Conservation (phyloP, 2,113 vertebrate genomes). For the Petroica traversi region DNA sequence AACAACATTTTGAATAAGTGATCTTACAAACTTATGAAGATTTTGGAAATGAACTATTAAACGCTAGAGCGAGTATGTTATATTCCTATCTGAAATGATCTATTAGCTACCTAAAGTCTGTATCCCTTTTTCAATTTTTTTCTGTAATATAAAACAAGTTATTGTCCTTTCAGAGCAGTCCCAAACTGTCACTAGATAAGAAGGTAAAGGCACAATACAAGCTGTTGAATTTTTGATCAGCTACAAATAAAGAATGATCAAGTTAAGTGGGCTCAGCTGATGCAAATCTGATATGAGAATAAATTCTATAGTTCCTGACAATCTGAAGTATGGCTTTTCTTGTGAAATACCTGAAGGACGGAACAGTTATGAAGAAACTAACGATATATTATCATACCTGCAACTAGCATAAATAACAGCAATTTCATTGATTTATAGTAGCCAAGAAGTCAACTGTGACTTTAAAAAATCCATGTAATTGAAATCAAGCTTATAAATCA, state of each 20-base stretch:
- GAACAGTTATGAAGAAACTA: background rate
- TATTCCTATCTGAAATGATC: background rate
- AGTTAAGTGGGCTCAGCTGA: background rate
- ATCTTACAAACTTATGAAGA: background rate
- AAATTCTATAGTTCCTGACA: background rate
- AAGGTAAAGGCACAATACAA: background rate
- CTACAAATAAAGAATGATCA: background rate
- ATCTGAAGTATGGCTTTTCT: background rate
- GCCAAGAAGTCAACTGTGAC: background rate
- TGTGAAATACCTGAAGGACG: background rate
- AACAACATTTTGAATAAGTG: background rate
- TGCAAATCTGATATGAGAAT: background rate
- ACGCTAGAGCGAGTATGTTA: background rate
- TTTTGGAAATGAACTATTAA: background rate
- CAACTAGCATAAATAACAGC: background rate
- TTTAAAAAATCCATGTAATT: background rate
- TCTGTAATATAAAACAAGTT: background rate
- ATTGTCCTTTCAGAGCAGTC: background rate
- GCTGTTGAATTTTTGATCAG: background rate
- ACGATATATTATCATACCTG: background rate
- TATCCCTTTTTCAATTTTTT: background rate
- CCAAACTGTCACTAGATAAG: background rate
- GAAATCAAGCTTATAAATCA: slow-evolving; percentile 4
- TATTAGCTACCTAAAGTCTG: background rate
- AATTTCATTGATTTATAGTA: background rate